Conservation (phyloP, 1,140 invertebrate species). For the Polypedilum vanderplanki region DNA sequence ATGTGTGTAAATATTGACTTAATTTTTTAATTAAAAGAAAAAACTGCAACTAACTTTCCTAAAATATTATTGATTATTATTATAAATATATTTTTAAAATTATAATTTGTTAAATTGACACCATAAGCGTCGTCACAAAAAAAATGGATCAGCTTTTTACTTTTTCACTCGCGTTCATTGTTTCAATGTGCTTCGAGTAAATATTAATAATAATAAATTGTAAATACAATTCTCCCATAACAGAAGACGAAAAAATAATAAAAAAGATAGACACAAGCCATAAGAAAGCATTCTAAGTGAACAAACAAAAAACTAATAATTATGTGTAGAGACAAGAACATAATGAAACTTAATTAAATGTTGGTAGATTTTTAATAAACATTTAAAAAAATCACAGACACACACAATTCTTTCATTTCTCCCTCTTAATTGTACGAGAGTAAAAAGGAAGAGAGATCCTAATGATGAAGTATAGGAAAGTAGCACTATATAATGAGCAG, state of each 20-base stretch:
- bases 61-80: too few relatives aligned
- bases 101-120: constrained; percentile 1
- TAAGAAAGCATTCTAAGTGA: constrained; percentile 18
- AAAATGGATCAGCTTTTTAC: neutral
- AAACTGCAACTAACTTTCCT: too few relatives aligned
- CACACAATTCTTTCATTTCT: neutral
- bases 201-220: neutral
- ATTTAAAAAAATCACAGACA: neutral
- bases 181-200: neutral
- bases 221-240: neutral
- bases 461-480: neutral
- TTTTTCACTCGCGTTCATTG: neutral
- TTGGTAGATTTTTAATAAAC: constrained; percentile 19
- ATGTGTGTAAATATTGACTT: too few relatives aligned
- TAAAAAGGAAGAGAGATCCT: neutral
- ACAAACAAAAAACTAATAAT: neutral
- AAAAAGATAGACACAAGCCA: neutral
- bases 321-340: neutral
- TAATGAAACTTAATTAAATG: constrained; percentile 20
- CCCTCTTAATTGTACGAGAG: neutral
- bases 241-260: neutral
- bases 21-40: too few relatives aligned
- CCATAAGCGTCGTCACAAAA: neutral
- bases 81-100: neutral
- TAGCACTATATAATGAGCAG: neutral